Evolutionary conservation across 2,888 invertebrate species (phyloP), one percentile per base, ranked within the genome.

Genomic region (Drosophila neonasuta): DNA sequence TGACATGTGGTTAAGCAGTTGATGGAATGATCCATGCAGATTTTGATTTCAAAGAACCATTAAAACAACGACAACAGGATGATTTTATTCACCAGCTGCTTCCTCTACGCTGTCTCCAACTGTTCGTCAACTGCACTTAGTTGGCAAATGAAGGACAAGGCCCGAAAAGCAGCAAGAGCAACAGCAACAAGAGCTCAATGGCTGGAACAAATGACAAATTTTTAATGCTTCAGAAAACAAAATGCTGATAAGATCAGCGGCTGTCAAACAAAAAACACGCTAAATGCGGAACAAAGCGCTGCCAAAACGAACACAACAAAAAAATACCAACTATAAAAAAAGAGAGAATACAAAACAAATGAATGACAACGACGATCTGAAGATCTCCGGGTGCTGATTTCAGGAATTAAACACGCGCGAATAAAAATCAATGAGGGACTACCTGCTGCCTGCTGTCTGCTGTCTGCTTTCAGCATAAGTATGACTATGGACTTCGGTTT

Each of bases 191-290:
- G 48, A 48, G 46, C 57, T 71, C 64, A 67, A 66, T 60, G 57
- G 32, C 42, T 68, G 71, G 77, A 65, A 74, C 66, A 83, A 87
- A 83, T 84, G 83, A 84, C 83, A 84, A 84, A 84, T 84, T 87
- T 86, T 74, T 79, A 86, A 87, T 86, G 83, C 86, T 81, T 80
- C 84, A 74, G 63, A 63, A 85, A 85, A 79, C 87, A 81, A 81
- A 86, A 86, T 77, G 71, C 11, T 82, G 81, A 82, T 82, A 82
- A 86, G 87, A 82, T 82, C 81, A 86, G 87, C 83, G 81, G 69
- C 86, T 84, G 86, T 70, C 85, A 66, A 64, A 67, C 59, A 66
- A 67, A 62, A 68, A 73, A 66, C 60, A 55, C 46, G 51, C 66
- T 61, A 71, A 66, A 62, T 68, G 60, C 68, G 58, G 65, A 79